Conservation (phyloP, 2,797 vertebrate genomes). For the Hypotaenidia okinawae region DNA sequence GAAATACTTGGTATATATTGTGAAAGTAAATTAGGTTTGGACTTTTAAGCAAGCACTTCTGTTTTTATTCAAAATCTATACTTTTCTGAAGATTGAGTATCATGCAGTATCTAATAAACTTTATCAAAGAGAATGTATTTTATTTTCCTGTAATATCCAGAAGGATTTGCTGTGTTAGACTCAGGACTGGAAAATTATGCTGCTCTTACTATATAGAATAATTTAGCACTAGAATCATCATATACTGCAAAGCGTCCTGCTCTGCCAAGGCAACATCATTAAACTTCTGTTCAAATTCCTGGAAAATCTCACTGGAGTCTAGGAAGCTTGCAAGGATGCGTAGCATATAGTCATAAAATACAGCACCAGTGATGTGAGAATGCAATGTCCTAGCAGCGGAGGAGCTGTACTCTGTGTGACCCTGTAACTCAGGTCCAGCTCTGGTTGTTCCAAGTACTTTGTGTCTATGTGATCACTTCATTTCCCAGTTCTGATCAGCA, state of each 20-base stretch:
- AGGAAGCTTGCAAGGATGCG: not conserved
- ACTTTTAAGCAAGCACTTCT: not conserved
- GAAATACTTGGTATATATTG: not conserved
- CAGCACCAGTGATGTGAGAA: not conserved
- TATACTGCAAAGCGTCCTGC: not conserved
- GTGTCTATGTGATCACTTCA: not conserved
- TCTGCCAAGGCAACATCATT: not conserved
- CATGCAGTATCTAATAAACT: not conserved
- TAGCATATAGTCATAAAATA: not conserved
- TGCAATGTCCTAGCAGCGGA: not conserved
- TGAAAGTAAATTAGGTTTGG: not conserved
- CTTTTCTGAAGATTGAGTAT: not conserved
- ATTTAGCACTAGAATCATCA: not conserved
- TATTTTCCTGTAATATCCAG: not conserved
- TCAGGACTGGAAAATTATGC: not conserved
- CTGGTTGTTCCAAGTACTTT: not conserved
- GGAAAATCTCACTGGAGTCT: not conserved
- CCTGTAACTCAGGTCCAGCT: not conserved
- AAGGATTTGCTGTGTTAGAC: not conserved
- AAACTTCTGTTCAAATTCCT: slow-evolving; percentile 13
- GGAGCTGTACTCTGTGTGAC: not conserved
- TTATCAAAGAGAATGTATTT: not conserved
- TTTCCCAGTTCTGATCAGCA: not conserved
- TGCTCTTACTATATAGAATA: not conserved
- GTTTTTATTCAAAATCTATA: not conserved